Base-by-base conservation (phyloP, 1,140 invertebrate species). In the Ectropis grisescens region DNA sequence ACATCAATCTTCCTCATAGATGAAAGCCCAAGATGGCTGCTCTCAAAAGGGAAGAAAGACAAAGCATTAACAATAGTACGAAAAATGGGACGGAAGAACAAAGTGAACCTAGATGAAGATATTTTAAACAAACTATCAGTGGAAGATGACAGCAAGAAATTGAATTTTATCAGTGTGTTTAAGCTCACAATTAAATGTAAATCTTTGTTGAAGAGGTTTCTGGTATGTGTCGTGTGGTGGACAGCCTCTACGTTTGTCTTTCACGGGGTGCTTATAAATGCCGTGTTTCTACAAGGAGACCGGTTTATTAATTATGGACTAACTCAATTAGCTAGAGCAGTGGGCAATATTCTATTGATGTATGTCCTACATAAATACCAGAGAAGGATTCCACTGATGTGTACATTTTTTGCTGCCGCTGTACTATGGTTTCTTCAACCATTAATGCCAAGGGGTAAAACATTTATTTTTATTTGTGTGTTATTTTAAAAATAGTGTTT, bases 281-380 rank as follows among this genome's bases (percentile, higher is more conserved):
- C n/a, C n/a, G 90, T 91, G 2, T 86, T 89, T 6, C 80, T 95
- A 15, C 85, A 85, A 37, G 91, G 91, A 2, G 87, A 81, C 22
- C 79, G 86, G 46, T 92, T 91, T 61, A 51, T 88, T 9, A 90
- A 90, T 58, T 91, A 89, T 50, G 86, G 86, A 1, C 67, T 89
- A n/a, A 8, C 85, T 87, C 1, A 71, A 84, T 1, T 40, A 87
- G 0, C 82, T 90, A 0, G 90, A 91, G 53, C 82, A 91, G 31
- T 90, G 0, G 88, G 85, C 0, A 89, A 89, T 44, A 66, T 89
- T 12, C 32, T 87, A 4, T 85, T 85, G 8, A 48, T 53, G 1
- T 68, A 52, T 25, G 33, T 72, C 3, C 13, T 72, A 41, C 58
- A 51, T 8, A 24, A 58, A 3, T 75, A 57, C 14, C 65, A 59